phyloP scores from a whole-genome alignment of 2,888 invertebrate genomes.

The Orchesellides sinensis region DNA sequence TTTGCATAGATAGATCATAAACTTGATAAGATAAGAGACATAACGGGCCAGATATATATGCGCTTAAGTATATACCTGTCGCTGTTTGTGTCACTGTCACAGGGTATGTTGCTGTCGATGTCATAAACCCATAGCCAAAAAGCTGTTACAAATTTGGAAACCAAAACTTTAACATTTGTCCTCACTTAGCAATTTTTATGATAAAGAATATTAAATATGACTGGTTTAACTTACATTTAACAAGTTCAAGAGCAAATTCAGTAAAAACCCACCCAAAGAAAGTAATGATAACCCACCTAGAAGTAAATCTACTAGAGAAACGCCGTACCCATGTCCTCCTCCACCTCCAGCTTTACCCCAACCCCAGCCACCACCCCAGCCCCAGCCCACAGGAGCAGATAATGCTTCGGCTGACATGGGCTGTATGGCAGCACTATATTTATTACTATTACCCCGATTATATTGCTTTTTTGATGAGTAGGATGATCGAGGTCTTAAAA shows the following conservation, averaged over 20 bases:
- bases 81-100: conserved; percentile 38
- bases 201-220: not conserved
- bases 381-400: not conserved
- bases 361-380: conserved; percentile 44
- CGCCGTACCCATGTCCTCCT: conserved; percentile 21
- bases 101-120: conserved; percentile 47
- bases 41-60: no score
- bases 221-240: conserved; percentile 37
- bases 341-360: conserved; percentile 23
- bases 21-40: no score
- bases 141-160: conserved; percentile 11
- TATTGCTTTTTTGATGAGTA: not conserved
- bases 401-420: conserved; percentile 5
- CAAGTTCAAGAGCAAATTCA: conserved; percentile 59
- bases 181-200: no score
- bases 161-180: not conserved
- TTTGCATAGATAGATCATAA: not conserved
- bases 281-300: conserved; percentile 51
- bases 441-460: not conserved
- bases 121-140: conserved; percentile 47
- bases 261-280: conserved; percentile 64
- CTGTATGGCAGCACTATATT: not conserved
- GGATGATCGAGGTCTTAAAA: conserved; percentile 3
- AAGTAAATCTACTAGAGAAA: conserved; percentile 46
- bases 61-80: conserved; percentile 11